Evolutionary conservation across 1,140 invertebrate species (phyloP).

Genomic region (Aphelenchoides fujianensis): DNA sequence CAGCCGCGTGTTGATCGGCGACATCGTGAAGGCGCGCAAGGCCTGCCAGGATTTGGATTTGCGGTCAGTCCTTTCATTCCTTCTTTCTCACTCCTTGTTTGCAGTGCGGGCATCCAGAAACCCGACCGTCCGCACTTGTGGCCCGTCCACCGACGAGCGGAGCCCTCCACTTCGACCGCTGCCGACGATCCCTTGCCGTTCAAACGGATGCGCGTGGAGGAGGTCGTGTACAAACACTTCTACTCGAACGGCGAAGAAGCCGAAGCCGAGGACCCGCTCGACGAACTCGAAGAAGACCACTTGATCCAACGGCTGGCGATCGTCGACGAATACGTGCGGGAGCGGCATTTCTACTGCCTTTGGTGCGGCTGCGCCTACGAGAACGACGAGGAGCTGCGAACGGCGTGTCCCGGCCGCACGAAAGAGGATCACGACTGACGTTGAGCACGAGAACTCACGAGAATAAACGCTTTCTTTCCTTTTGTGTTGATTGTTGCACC

Average conservation of each 20-base stretch:
- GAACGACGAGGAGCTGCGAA: slow-evolving; percentile 34
- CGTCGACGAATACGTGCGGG: slow-evolving; percentile 36
- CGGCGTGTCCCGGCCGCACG: slow-evolving; percentile 38
- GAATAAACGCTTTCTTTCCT: too few species aligned
- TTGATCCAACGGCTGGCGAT: slow-evolving; percentile 24
- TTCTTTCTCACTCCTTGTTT: slow-evolving; percentile 15
- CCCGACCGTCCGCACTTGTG: slow-evolving; percentile 12
- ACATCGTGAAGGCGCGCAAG: slow-evolving; percentile 73
- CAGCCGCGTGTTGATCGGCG: slow-evolving; percentile 66
- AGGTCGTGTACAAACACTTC: slow-evolving; percentile 24
- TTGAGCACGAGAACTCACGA: neutral
- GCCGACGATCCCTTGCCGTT: neutral
- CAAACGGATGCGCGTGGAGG: slow-evolving; percentile 5
- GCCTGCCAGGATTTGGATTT: slow-evolving; percentile 74
- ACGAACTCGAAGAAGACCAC: slow-evolving; percentile 34
- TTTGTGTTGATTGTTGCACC: too few species aligned
- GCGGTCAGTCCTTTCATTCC: slow-evolving; percentile 58
- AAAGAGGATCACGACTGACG: slow-evolving; percentile 46
- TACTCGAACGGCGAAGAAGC: slow-evolving; percentile 43
- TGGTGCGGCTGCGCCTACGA: slow-evolving; percentile 45
- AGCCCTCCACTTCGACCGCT: neutral
- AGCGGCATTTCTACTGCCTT: slow-evolving; percentile 45
- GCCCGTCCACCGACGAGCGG: slow-evolving; percentile 1
- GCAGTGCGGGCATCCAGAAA: slow-evolving; percentile 15
- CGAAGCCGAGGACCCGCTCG: slow-evolving; percentile 23